phyloP scores from a whole-genome alignment of 1,140 invertebrate genomes.

The Drosophila rufa region DNA sequence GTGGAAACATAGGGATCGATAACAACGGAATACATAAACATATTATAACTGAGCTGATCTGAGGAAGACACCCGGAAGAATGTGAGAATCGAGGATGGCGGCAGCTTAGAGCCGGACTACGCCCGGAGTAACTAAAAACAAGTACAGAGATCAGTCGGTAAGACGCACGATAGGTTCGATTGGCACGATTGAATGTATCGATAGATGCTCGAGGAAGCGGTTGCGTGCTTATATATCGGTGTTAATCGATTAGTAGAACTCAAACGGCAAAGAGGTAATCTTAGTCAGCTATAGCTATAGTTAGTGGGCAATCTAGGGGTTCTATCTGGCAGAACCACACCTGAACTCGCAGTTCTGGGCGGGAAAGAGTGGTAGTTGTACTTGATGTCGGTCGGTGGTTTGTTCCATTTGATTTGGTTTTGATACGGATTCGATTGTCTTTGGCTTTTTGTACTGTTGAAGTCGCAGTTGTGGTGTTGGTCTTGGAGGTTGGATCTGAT shows the following conservation, averaged over 20 bases:
- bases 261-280: slow-evolving; percentile 45
- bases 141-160: slow-evolving; percentile 66
- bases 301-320: slow-evolving; percentile 37
- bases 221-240: slow-evolving; percentile 13
- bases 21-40: slow-evolving; percentile 57
- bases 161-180: slow-evolving; percentile 25
- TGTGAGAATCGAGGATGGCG: slow-evolving; percentile 56
- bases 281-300: slow-evolving; percentile 36
- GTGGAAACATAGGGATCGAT: slow-evolving; percentile 38
- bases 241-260: slow-evolving; percentile 55
- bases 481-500: slow-evolving; percentile 60
- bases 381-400: slow-evolving; percentile 41
- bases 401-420: slow-evolving; percentile 52
- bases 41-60: slow-evolving; percentile 56
- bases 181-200: slow-evolving; percentile 24
- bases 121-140: slow-evolving; percentile 79
- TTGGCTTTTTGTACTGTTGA: slow-evolving; percentile 75
- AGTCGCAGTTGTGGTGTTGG: slow-evolving; percentile 64
- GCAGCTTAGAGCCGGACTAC: slow-evolving; percentile 71
- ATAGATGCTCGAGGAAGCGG: slow-evolving; percentile 24
- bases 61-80: slow-evolving; percentile 55
- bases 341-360: slow-evolving; percentile 15
- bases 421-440: slow-evolving; percentile 58
- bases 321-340: slow-evolving; percentile 14
- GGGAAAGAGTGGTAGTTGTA: slow-evolving; percentile 20